phyloP scores from a whole-genome alignment of 2,888 invertebrate species.

The Cotesia congregata region DNA sequence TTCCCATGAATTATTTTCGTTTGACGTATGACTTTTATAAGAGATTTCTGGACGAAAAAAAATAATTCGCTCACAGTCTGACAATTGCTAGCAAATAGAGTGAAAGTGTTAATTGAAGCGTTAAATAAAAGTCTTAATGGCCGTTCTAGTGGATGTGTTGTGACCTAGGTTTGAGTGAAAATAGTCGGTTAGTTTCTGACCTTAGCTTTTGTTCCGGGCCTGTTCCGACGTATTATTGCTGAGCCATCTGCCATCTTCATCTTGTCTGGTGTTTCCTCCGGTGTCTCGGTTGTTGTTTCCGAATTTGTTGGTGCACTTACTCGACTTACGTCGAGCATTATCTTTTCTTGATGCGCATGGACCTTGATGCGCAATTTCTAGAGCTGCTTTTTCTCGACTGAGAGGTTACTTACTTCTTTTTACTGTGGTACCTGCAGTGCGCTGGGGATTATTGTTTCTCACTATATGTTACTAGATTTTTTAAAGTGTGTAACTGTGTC shows the following conservation, averaged over 20 bases:
- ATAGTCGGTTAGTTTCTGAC: slow-evolving; percentile 70
- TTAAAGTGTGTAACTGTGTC: no score
- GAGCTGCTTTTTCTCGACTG: not conserved
- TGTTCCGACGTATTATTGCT: slow-evolving; percentile 87
- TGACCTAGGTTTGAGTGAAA: not conserved
- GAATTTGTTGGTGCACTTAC: slow-evolving; percentile 28
- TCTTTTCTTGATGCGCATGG: not conserved
- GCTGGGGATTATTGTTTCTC: no score
- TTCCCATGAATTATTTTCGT: not conserved
- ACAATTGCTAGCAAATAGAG: not conserved
- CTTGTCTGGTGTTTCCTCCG: slow-evolving; percentile 62
- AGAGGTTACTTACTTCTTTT: not conserved
- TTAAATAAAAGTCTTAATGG: not conserved
- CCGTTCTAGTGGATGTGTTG: not conserved
- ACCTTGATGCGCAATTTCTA: not conserved
- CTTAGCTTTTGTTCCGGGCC: slow-evolving; percentile 92
- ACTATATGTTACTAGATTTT: no score
- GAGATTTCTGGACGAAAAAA: not conserved
- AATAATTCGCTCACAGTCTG: not conserved
- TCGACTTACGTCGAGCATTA: slow-evolving; percentile 37
- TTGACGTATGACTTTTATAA: not conserved
- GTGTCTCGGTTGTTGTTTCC: slow-evolving; percentile 29
- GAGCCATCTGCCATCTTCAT: slow-evolving; percentile 90
- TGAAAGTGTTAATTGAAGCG: not conserved
- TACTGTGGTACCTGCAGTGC: not conserved